Conservation (phyloP, 2,797 vertebrate species). For the Rhabdophis nuchalis region DNA sequence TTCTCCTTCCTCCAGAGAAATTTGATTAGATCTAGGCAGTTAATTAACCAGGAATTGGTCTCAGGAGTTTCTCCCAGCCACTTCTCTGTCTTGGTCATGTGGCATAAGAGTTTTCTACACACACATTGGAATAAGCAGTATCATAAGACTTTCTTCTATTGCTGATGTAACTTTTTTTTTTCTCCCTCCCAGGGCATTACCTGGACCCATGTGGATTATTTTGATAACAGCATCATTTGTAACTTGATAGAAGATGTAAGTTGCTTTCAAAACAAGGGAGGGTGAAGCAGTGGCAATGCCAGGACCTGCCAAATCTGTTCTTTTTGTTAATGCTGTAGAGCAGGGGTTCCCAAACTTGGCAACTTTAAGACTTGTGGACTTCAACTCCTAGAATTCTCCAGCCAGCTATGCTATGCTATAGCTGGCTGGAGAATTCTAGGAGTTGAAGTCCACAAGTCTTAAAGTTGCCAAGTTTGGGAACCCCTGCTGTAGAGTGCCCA, state of each 20-base stretch:
- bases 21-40: neutral
- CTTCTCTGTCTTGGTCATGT: neutral
- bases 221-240: slow-evolving; percentile 77
- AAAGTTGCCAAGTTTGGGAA: too few species aligned
- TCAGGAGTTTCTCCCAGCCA: neutral
- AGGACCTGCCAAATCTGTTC: neutral
- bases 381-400: too few species aligned
- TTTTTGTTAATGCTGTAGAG: neutral
- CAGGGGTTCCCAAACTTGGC: too few species aligned
- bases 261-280: neutral
- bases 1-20: neutral
- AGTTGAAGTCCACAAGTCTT: too few species aligned
- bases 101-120: neutral
- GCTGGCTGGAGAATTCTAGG: too few species aligned
- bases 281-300: neutral
- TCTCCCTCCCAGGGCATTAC: slow-evolving; percentile 67
- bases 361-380: too few species aligned
- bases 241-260: slow-evolving; percentile 76
- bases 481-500: too few species aligned
- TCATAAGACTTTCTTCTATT: neutral
- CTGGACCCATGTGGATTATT: slow-evolving; percentile 72
- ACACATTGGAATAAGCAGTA: neutral
- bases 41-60: neutral
- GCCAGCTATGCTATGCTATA: too few species aligned
- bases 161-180: neutral